Evolutionary conservation across 2,797 vertebrate genomes (phyloP).

Genomic region (Aplochiton taeniatus): DNA sequence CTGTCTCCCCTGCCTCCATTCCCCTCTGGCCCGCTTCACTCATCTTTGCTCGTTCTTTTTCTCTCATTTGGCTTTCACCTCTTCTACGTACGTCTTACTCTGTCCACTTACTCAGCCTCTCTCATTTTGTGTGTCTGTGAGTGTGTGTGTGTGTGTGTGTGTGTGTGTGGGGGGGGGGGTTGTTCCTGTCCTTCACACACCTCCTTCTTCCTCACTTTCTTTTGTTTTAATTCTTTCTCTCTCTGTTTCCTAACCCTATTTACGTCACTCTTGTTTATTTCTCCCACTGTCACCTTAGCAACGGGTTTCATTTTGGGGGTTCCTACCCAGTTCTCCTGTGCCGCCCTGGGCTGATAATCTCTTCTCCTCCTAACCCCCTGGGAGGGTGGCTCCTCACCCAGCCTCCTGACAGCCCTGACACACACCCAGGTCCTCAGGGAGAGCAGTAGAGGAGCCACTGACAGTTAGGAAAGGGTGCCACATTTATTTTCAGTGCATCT

Average conservation of each 20-base stretch:
- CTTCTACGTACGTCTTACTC: too few species aligned
- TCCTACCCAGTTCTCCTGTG: neutral
- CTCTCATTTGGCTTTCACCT: neutral
- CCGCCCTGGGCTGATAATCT: neutral
- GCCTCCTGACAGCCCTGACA: slow-evolving; percentile 54
- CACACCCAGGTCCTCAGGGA: slow-evolving; percentile 31
- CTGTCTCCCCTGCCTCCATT: slow-evolving; percentile 10
- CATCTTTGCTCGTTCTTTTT: neutral
- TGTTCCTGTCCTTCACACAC: too few species aligned
- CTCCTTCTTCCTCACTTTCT: neutral
- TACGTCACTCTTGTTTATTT: slow-evolving; percentile 12
- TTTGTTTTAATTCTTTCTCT: neutral
- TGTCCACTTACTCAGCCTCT: too few species aligned
- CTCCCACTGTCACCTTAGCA: slow-evolving; percentile 28
- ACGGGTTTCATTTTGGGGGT: slow-evolving; percentile 33
- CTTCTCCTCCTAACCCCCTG: slow-evolving; percentile 15
- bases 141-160: neutral
- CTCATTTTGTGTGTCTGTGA: neutral
- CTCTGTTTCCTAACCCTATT: neutral
- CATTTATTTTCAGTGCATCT: neutral
- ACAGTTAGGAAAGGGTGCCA: slow-evolving; percentile 20
- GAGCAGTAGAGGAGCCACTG: slow-evolving; percentile 14
- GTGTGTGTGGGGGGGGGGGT: too few species aligned
- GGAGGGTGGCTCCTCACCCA: slow-evolving; percentile 12
- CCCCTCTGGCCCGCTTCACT: neutral